Percentiles rank a stretch among this genome's conserved stretches.
Conservation (phyloP, 2,888 invertebrate species). For the Steinernema carpocapsae region DNA sequence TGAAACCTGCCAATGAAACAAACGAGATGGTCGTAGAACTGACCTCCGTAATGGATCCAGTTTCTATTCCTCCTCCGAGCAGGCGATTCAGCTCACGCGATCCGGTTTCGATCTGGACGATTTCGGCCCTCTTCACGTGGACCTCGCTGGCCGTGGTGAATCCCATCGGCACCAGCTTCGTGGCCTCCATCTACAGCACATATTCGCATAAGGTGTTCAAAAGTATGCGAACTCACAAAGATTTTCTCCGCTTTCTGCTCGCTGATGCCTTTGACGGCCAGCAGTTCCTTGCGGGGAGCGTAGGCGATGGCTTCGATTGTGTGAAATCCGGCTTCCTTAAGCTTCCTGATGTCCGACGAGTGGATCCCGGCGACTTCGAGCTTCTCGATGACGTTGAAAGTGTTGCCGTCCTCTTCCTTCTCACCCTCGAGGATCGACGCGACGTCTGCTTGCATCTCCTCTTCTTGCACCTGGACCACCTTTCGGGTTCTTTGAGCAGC, state of each 20-base stretch:
- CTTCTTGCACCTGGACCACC: not conserved
- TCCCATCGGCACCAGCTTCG: slow-evolving; percentile 93
- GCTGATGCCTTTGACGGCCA: slow-evolving; percentile 82
- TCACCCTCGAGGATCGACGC: not conserved
- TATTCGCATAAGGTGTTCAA: not conserved
- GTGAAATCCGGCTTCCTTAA: slow-evolving; percentile 89
- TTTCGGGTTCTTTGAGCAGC: not conserved
- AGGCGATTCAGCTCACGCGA: slow-evolving; percentile 63
- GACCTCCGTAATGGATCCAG: slow-evolving; percentile 91
- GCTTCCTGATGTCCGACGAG: slow-evolving; percentile 82
- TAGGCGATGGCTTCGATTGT: slow-evolving; percentile 95
- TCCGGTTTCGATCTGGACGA: slow-evolving; percentile 91
- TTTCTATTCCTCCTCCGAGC: slow-evolving; percentile 84
- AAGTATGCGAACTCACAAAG: slow-evolving; percentile 50
- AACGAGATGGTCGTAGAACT: not conserved
- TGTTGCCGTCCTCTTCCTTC: slow-evolving; percentile 1
- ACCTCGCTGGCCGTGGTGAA: slow-evolving; percentile 96
- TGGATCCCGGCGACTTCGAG: slow-evolving; percentile 49
- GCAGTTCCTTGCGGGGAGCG: slow-evolving; percentile 87
- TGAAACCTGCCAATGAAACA: slow-evolving; percentile 39
- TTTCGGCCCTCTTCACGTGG: slow-evolving; percentile 90
- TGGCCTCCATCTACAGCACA: slow-evolving; percentile 77
- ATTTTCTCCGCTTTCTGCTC: slow-evolving; percentile 88
- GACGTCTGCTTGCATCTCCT: not conserved
- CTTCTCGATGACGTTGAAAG: slow-evolving; percentile 28